phyloP scores from a whole-genome alignment of 2,797 vertebrate species.

The Pangasius macronema region DNA sequence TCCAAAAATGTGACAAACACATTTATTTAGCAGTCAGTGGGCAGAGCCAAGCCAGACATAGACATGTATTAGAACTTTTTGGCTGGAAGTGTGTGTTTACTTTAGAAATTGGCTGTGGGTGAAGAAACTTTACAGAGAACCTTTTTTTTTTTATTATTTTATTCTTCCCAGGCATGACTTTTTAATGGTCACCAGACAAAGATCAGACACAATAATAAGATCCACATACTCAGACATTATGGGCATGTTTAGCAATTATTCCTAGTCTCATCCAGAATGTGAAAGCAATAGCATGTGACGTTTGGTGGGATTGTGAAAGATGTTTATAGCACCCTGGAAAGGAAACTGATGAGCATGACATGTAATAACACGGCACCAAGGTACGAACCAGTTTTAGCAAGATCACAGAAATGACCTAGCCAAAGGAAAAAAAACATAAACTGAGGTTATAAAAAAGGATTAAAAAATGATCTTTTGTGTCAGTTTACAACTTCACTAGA shows the following conservation, averaged over 20 bases:
- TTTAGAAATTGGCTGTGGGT: conserved; percentile 6
- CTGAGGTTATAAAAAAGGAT: background rate
- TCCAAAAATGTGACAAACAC: background rate
- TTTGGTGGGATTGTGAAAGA: conserved; percentile 11
- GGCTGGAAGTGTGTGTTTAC: conserved; percentile 2
- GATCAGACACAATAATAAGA: background rate
- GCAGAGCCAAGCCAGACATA: background rate
- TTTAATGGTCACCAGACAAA: background rate
- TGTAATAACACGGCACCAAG: background rate
- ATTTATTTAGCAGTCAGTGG: background rate
- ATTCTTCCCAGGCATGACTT: background rate
- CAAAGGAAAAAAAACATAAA: background rate
- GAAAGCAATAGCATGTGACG: background rate
- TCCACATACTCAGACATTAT: background rate
- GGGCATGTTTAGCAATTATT: background rate
- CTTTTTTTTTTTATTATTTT: background rate
- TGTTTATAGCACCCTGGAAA: background rate
- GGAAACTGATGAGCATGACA: background rate
- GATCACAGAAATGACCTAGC: background rate
- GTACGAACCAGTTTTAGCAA: background rate
- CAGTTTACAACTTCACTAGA: background rate
- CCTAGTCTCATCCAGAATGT: background rate
- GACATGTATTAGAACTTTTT: conserved; percentile 8
- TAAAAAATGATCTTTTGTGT: background rate
- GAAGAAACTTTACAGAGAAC: background rate